Percentiles rank a stretch among this genome's conserved stretches.
Evolutionary conservation across 2,113 vertebrate genomes (phyloP).

Genomic region (Capreolus pygargus): DNA sequence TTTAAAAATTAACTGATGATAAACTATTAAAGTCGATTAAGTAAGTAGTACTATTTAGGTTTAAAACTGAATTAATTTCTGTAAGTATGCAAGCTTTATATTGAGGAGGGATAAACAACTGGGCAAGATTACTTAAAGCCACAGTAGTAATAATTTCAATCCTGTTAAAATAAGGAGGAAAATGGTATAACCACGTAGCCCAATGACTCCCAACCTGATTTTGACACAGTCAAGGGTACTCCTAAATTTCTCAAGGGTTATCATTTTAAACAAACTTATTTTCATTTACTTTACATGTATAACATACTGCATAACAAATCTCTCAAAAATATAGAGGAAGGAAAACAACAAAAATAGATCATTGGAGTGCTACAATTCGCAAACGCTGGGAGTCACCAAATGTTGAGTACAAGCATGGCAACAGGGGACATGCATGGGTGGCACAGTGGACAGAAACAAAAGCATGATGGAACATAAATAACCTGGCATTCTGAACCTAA

Average conservation of each 20-base stretch:
- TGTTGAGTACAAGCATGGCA: neutral
- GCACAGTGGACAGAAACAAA: neutral
- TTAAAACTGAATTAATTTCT: conserved; percentile 34
- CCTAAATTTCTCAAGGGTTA: neutral
- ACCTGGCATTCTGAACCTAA: neutral
- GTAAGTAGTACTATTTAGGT: neutral
- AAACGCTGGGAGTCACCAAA: conserved; percentile 61
- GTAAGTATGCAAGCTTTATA: conserved; percentile 22
- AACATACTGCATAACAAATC: neutral
- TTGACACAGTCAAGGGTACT: neutral
- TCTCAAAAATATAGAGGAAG: neutral
- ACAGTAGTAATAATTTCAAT: conserved; percentile 1
- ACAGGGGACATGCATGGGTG: neutral
- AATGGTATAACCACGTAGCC: neutral
- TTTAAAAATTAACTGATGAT: neutral
- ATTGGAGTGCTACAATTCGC: neutral
- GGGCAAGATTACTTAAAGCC: conserved; percentile 8
- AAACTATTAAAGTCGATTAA: neutral
- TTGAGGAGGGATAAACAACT: neutral
- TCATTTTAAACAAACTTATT: neutral
- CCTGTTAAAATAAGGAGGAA: neutral
- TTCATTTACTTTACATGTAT: conserved; percentile 3
- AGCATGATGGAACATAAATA: neutral
- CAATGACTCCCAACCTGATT: conserved; percentile 61
- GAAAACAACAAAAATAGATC: neutral